Evolutionary conservation across 2,888 invertebrate species (phyloP).

Genomic region (Caenorhabditis drosophilae): DNA sequence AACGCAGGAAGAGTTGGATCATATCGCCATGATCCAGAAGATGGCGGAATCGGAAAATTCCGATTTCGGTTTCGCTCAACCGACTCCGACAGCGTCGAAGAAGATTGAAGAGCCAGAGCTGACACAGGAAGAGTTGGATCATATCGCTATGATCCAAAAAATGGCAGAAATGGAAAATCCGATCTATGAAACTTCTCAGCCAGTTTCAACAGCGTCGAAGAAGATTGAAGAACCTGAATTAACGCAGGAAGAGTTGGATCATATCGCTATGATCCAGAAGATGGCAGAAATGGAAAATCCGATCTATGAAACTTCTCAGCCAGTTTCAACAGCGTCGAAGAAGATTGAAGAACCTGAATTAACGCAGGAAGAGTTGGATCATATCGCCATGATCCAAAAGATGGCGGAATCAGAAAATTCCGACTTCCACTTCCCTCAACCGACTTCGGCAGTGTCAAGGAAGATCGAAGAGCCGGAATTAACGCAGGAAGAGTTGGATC

Average conservation of each 20-base stretch:
- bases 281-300: conserved; percentile 18
- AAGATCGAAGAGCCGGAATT: conserved; percentile 13
- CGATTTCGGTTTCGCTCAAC: not conserved
- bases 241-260: conserved; percentile 49
- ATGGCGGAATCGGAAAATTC: conserved; percentile 15
- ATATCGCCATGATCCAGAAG: conserved; percentile 28
- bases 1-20: conserved; percentile 33
- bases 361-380: conserved; percentile 30
- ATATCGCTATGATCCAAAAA: conserved; percentile 21
- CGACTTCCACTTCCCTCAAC: too few relatives aligned
- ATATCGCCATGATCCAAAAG: not conserved
- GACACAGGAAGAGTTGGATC: conserved; percentile 41
- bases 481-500: conserved; percentile 35
- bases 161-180: conserved; percentile 9
- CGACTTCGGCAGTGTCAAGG: too few relatives aligned
- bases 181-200: not conserved
- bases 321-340: not conserved
- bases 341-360: conserved; percentile 12
- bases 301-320: not conserved
- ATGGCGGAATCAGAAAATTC: not conserved
- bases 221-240: conserved; percentile 13
- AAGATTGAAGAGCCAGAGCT: conserved; percentile 9
- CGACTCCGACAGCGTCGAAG: too few relatives aligned
- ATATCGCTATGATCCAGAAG: conserved; percentile 23
- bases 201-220: not conserved